A percentile compares a stretch with the other conserved stretches of the same genome.
phyloP scores from a whole-genome alignment of 2,888 invertebrate species.

The Xylota segnis region DNA sequence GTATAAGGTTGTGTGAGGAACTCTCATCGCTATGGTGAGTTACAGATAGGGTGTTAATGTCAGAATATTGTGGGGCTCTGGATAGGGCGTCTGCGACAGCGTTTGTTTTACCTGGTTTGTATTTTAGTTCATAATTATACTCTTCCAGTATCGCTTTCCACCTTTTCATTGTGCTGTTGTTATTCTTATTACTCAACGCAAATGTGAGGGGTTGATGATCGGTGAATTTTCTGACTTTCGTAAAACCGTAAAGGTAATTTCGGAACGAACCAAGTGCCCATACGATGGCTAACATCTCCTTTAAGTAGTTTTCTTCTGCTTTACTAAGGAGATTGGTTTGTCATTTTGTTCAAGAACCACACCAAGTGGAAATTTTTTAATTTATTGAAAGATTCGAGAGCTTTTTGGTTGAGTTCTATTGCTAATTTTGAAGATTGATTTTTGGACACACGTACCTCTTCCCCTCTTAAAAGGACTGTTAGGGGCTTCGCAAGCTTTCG shows the following conservation, averaged over 20 bases:
- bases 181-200: background rate
- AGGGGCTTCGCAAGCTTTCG: slow-evolving; percentile 4
- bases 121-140: too few species aligned
- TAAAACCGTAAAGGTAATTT: background rate
- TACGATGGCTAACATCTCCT: background rate
- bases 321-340: background rate
- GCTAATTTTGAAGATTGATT: background rate
- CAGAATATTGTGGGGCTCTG: background rate
- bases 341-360: background rate
- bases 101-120: too few species aligned
- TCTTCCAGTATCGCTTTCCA: background rate
- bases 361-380: background rate
- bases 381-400: slow-evolving; percentile 14
- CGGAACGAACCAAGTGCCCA: background rate
- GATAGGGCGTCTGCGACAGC: background rate
- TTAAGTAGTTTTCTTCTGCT: background rate
- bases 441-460: slow-evolving; percentile 4
- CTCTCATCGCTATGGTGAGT: slow-evolving; percentile 7
- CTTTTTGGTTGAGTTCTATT: too few species aligned
- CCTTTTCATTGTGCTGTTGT: background rate
- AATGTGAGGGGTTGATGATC: background rate
- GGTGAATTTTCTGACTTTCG: background rate
- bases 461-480: background rate
- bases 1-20: background rate
- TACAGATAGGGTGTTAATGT: background rate